Conservation (phyloP, 2,113 vertebrate species). For the Machaerirhynchus nigripectus region DNA sequence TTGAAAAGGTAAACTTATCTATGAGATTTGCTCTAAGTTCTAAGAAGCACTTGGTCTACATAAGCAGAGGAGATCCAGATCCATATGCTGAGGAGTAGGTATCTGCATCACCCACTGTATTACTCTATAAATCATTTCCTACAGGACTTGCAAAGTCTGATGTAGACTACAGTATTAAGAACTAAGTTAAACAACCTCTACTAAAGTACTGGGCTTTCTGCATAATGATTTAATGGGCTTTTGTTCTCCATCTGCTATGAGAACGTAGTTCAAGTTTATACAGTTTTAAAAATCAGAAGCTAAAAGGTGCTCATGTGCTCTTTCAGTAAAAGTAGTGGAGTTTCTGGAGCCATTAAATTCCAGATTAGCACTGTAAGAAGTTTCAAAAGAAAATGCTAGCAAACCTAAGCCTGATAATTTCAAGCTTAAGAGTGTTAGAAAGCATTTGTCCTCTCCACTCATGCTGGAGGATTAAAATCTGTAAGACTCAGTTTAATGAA, state of each 20-base stretch:
- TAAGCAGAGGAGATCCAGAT: not conserved
- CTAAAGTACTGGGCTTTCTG: not conserved
- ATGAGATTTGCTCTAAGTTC: not conserved
- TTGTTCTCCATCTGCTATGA: not conserved
- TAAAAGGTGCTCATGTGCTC: not conserved
- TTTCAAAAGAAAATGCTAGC: not conserved
- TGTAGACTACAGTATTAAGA: not conserved
- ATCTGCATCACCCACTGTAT: not conserved
- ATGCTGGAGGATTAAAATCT: not conserved
- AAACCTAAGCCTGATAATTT: not conserved
- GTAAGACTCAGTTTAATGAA: not conserved
- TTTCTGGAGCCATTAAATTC: not conserved
- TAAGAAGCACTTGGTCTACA: not conserved
- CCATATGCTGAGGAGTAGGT: fast-evolving
- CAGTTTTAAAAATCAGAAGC: not conserved
- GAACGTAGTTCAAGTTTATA: not conserved
- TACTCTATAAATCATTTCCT: not conserved
- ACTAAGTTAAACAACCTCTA: not conserved
- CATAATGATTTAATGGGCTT: not conserved
- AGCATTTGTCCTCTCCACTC: not conserved
- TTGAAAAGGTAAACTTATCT: not conserved
- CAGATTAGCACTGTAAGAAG: not conserved
- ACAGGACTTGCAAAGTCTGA: not conserved
- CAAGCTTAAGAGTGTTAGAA: not conserved
- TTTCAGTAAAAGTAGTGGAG: not conserved